Conservation (phyloP, 2,888 invertebrate genomes). For the Reticulitermes lucifugus region DNA sequence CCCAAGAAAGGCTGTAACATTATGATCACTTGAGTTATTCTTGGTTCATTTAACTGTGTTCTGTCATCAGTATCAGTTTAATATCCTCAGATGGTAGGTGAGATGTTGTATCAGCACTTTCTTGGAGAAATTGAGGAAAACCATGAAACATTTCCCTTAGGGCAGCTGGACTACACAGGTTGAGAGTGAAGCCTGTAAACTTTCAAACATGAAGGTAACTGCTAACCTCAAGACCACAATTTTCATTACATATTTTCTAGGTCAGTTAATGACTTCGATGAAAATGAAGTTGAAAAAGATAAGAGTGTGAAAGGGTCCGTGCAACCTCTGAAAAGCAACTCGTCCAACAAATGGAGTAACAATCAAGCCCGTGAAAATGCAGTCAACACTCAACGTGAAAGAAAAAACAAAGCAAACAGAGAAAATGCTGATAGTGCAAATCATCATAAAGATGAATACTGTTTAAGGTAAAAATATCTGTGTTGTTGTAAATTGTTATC, state of each 20-base stretch:
- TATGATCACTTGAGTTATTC: too few species aligned
- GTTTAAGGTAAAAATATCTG: constrained; percentile 61
- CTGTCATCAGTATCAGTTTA: too few species aligned
- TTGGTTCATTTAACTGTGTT: too few species aligned
- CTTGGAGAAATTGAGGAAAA: too few species aligned
- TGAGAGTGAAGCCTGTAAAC: too few species aligned
- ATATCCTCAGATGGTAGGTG: too few species aligned
- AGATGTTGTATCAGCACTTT: too few species aligned
- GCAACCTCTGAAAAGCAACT: constrained; percentile 60
- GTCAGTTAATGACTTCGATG: constrained; percentile 66
- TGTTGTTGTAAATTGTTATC: not conserved
- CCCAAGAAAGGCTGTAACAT: too few species aligned
- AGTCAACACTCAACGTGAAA: constrained; percentile 66
- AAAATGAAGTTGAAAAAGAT: constrained; percentile 65
- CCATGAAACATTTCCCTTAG: too few species aligned
- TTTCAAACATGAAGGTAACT: too few species aligned
- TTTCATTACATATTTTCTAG: constrained; percentile 54
- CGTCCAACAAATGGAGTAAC: constrained; percentile 58
- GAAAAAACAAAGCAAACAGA: constrained; percentile 62
- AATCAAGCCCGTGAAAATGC: constrained; percentile 67
- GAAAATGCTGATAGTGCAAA: constrained; percentile 60
- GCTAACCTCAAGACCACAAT: too few species aligned
- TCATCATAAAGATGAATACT: constrained; percentile 64
- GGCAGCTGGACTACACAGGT: too few species aligned
- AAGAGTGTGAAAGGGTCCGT: constrained; percentile 61